These are phyloP conservation scores for Alligator mississippiensis DNA, from an alignment of 2,113 vertebrate species.

Conservation along the genomic window DNA sequence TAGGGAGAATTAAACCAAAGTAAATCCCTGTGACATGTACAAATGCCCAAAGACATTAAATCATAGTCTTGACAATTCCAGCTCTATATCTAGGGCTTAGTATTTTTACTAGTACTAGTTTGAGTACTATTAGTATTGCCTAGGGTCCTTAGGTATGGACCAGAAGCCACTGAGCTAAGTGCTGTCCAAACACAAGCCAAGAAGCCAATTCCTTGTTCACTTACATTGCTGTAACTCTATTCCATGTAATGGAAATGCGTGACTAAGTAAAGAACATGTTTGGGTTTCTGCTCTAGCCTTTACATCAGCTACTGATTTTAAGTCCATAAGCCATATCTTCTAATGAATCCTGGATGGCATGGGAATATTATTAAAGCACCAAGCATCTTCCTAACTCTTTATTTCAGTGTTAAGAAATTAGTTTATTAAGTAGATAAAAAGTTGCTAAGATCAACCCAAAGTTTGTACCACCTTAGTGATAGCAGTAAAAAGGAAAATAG, in stretches of 20 bases:
- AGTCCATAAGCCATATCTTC: accelerated
- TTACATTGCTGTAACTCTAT: background rate
- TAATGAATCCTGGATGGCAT: background rate
- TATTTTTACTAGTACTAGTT: background rate
- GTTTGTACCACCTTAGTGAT: accelerated
- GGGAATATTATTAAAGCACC: background rate
- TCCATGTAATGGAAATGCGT: accelerated
- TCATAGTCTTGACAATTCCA: background rate
- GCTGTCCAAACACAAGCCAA: background rate
- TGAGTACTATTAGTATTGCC: background rate
- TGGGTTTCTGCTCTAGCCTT: background rate
- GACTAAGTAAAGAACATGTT: background rate
- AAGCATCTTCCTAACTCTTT: background rate
- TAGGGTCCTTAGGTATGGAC: background rate
- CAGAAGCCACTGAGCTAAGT: background rate
- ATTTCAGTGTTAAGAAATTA: background rate
- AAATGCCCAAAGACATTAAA: background rate
- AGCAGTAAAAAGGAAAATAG: background rate
- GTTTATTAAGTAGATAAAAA: background rate
- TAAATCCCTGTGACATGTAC: background rate
- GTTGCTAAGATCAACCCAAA: background rate
- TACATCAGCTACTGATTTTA: background rate
- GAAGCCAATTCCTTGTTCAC: background rate
- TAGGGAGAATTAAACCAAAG: background rate
- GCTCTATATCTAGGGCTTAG: background rate